phyloP scores from a whole-genome alignment of 2,888 invertebrate species.

The Strigamia crassipes region DNA sequence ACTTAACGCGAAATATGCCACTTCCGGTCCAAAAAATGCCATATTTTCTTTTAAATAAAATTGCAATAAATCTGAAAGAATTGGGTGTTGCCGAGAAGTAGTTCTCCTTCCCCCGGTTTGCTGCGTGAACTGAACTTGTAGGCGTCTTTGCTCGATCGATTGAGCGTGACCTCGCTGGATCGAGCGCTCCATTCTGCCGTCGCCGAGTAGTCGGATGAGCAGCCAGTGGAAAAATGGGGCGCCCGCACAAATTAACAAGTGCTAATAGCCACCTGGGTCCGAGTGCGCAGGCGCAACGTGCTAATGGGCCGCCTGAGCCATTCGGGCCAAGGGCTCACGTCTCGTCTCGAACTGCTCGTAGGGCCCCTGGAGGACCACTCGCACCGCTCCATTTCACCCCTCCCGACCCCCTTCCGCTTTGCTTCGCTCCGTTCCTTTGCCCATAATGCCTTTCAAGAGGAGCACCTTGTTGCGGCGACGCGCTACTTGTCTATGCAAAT shows the following conservation, averaged over 20 bases:
- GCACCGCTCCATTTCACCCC: constrained; percentile 22
- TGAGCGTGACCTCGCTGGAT: constrained; percentile 34
- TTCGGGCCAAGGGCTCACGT: constrained; percentile 37
- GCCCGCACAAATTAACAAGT: constrained; percentile 37
- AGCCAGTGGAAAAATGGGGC: constrained; percentile 37
- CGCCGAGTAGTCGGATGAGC: constrained; percentile 34
- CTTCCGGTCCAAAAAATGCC: too few relatives aligned
- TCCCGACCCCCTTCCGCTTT: neutral
- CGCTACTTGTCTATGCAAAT: constrained; percentile 19
- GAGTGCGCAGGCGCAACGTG: constrained; percentile 31
- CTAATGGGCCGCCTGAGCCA: constrained; percentile 34
- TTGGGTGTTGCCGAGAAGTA: too few relatives aligned
- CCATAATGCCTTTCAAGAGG: constrained; percentile 24
- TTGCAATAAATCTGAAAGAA: too few relatives aligned
- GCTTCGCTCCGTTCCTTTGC: neutral
- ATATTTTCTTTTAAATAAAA: too few relatives aligned
- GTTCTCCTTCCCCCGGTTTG: constrained; percentile 13
- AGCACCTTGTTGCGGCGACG: neutral
- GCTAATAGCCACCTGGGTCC: constrained; percentile 37
- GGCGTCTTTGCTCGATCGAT: constrained; percentile 23
- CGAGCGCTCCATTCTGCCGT: constrained; percentile 18
- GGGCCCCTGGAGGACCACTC: constrained; percentile 26
- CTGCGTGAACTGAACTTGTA: constrained; percentile 24
- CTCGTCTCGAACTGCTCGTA: constrained; percentile 14
- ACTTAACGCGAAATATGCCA: too few relatives aligned